A percentile compares a stretch with the other conserved stretches of the same genome.
phyloP scores from a whole-genome alignment of 2,113 vertebrate genomes.

The Corythornis cristatus region DNA sequence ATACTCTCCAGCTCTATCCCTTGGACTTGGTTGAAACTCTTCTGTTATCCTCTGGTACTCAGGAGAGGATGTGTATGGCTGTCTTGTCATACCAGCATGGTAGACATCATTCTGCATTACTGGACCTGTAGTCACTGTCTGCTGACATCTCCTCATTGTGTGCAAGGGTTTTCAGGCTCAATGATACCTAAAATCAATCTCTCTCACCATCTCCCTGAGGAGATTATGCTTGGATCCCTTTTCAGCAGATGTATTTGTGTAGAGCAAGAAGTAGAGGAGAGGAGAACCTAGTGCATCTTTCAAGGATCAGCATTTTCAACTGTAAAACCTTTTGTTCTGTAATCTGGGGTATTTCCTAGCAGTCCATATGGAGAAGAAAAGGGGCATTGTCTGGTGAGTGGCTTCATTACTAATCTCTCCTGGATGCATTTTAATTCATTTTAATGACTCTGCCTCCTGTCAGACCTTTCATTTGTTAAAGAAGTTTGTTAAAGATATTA shows the following conservation, averaged over 20 bases:
- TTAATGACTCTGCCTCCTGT: conserved; percentile 77
- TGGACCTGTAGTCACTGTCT: neutral
- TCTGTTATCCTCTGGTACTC: neutral
- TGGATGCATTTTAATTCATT: conserved; percentile 78
- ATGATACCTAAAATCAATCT: neutral
- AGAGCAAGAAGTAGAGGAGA: neutral
- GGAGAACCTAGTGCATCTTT: conserved; percentile 34
- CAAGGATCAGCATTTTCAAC: conserved; percentile 46
- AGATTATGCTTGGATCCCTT: neutral
- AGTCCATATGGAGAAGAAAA: conserved; percentile 65
- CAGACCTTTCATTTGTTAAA: conserved; percentile 65
- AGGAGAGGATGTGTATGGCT: neutral
- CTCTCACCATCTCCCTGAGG: neutral
- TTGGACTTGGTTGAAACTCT: neutral
- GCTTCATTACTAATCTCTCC: conserved; percentile 74
- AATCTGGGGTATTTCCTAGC: conserved; percentile 65
- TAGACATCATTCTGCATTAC: neutral
- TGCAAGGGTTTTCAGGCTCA: neutral
- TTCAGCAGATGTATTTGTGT: neutral
- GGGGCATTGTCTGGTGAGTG: conserved; percentile 75
- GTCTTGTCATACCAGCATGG: neutral
- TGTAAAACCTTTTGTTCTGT: conserved; percentile 62
- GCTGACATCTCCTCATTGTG: neutral
- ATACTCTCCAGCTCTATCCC: neutral
- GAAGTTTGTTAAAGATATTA: conserved; percentile 76